These are phyloP conservation scores for Isurus oxyrinchus DNA, from an alignment of 2,113 vertebrate genomes.

Conservation along the genomic window DNA sequence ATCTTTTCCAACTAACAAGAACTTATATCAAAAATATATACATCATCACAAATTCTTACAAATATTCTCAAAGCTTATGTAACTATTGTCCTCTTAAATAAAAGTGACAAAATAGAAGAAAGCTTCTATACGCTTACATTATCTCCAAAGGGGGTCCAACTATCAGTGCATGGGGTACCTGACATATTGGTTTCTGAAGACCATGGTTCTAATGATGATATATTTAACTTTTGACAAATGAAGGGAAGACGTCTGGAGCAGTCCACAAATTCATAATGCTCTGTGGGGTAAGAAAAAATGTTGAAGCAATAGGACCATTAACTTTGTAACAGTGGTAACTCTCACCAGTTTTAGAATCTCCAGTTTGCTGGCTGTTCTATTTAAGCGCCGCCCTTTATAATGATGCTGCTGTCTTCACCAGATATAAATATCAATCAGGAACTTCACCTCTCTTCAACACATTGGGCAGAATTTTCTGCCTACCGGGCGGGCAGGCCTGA, in stretches of 20 bases:
- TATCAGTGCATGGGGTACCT: conserved; percentile 56
- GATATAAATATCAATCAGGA: neutral
- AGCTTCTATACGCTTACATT: conserved; percentile 65
- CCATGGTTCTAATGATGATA: conserved; percentile 69
- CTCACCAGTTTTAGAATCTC: neutral
- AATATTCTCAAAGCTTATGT: neutral
- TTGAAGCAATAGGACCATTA: neutral
- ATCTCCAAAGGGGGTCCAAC: conserved; percentile 64
- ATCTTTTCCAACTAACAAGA: neutral
- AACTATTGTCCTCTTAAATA: neutral
- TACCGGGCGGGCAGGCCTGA: too few species aligned
- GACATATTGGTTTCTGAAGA: conserved; percentile 54
- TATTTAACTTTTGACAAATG: conserved; percentile 77
- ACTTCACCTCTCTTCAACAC: neutral
- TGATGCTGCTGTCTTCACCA: neutral
- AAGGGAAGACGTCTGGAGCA: conserved; percentile 62
- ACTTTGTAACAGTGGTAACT: neutral
- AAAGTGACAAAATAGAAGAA: neutral
- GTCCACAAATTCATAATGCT: conserved; percentile 6
- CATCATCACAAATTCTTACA: neutral
- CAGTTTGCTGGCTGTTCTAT: neutral
- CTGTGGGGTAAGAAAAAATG: neutral
- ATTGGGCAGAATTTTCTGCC: too few species aligned
- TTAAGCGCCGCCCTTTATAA: neutral
- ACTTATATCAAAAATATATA: neutral